phyloP scores from a whole-genome alignment of 2,797 vertebrate species.

The Protonibea diacanthus region DNA sequence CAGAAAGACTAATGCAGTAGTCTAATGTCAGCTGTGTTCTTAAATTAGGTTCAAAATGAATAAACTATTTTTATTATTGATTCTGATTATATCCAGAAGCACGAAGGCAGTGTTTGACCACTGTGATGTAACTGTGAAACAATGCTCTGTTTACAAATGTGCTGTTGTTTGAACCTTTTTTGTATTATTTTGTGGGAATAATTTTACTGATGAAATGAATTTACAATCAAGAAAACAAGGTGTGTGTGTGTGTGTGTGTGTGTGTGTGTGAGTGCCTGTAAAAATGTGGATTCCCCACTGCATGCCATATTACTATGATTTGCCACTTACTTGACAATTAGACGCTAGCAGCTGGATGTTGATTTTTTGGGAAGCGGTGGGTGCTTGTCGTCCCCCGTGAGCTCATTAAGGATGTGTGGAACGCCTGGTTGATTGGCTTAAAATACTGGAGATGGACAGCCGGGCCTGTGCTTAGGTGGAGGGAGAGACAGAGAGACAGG shows the following conservation, averaged over 20 bases:
- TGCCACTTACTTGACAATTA: constrained; percentile 79
- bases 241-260: constrained; percentile 8
- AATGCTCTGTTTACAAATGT: not conserved
- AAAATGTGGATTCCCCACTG: constrained; percentile 57
- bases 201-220: not conserved
- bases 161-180: not conserved
- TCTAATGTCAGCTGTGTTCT: constrained; percentile 27
- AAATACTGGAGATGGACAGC: constrained; percentile 62
- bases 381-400: constrained; percentile 69
- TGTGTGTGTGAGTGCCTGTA: constrained; percentile 22
- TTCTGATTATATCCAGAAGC: not conserved
- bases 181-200: not conserved
- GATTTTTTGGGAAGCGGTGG: constrained; percentile 67
- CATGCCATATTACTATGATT: constrained; percentile 72
- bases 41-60: constrained; percentile 33
- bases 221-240: constrained; percentile 12
- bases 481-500: constrained; percentile 4
- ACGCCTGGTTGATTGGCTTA: constrained; percentile 72
- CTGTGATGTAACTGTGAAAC: not conserved
- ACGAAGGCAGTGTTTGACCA: not conserved
- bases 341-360: constrained; percentile 78
- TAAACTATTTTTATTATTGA: not conserved
- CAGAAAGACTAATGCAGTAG: constrained; percentile 32
- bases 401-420: constrained; percentile 74
- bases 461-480: constrained; percentile 36